These are phyloP conservation scores for Cettia cetti DNA, from an alignment of 2,113 vertebrate species.

Conservation along the genomic window DNA sequence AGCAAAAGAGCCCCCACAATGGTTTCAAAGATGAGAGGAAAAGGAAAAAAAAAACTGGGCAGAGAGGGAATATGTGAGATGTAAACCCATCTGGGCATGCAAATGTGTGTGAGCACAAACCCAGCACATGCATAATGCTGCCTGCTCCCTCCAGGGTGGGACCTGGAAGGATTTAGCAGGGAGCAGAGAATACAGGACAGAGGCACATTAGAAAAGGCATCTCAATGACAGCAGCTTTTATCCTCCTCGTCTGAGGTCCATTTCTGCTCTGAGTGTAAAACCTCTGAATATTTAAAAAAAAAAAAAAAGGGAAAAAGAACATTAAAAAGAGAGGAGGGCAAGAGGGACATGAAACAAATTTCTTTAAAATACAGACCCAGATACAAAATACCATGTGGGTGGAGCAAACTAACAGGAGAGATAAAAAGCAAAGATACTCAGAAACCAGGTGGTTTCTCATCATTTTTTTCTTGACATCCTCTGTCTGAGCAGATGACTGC, in stretches of 20 bases:
- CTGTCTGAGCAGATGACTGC: not conserved
- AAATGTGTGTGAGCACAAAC: not conserved
- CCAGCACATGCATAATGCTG: not conserved
- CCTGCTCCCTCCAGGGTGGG: not conserved
- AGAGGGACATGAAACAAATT: conserved; percentile 29
- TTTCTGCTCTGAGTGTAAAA: conserved; percentile 60
- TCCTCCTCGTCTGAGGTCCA: conserved; percentile 18
- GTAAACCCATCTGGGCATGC: not conserved
- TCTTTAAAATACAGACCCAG: conserved; percentile 48
- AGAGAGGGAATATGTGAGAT: not conserved
- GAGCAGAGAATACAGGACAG: not conserved
- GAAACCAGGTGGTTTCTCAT: conserved; percentile 23
- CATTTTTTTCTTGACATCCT: not conserved
- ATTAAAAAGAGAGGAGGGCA: not conserved
- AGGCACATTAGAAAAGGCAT: not conserved
- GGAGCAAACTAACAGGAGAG: not conserved
- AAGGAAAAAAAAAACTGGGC: not conserved
- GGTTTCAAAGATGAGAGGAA: not conserved
- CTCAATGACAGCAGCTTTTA: conserved; percentile 20
- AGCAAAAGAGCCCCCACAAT: conserved; percentile 30
- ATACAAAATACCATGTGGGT: conserved; percentile 56
- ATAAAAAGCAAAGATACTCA: conserved; percentile 22
- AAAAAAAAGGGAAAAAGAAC: not conserved
- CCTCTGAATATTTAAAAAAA: not conserved
- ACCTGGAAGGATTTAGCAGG: not conserved